Percentiles rank a stretch among this genome's conserved stretches.
These are phyloP conservation scores for Pteronura brasiliensis DNA, from an alignment of 2,113 vertebrate species.

Conservation along the genomic window DNA sequence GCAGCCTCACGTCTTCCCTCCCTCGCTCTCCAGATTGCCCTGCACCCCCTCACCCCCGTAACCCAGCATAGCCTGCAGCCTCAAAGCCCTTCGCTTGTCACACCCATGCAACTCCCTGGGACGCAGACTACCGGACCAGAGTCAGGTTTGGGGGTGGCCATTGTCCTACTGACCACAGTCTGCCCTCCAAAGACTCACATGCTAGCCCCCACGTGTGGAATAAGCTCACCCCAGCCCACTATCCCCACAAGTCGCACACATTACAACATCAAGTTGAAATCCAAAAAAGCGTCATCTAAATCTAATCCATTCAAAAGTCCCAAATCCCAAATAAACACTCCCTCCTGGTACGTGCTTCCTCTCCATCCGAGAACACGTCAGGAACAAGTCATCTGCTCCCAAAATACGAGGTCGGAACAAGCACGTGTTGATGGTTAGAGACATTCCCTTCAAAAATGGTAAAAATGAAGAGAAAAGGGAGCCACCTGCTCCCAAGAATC, in stretches of 20 bases:
- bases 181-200: not conserved
- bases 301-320: not conserved
- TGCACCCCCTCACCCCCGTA: not conserved
- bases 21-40: too few relatives aligned
- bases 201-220: not conserved
- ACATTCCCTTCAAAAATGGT: not conserved
- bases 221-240: not conserved
- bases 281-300: not conserved
- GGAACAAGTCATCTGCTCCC: not conserved
- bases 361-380: not conserved
- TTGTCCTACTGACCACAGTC: not conserved
- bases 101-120: not conserved
- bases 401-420: not conserved
- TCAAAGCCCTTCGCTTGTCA: not conserved
- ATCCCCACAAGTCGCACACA: not conserved
- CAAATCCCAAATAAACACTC: not conserved
- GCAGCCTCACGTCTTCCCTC: accelerated
- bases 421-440: accelerated
- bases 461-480: not conserved
- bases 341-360: not conserved
- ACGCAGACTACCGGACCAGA: not conserved
- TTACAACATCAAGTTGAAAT: not conserved
- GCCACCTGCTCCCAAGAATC: not conserved
- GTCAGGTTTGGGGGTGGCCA: not conserved
- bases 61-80: not conserved